Base-by-base conservation (phyloP, 2,797 vertebrate species). In the Sorex maritimensis region DNA sequence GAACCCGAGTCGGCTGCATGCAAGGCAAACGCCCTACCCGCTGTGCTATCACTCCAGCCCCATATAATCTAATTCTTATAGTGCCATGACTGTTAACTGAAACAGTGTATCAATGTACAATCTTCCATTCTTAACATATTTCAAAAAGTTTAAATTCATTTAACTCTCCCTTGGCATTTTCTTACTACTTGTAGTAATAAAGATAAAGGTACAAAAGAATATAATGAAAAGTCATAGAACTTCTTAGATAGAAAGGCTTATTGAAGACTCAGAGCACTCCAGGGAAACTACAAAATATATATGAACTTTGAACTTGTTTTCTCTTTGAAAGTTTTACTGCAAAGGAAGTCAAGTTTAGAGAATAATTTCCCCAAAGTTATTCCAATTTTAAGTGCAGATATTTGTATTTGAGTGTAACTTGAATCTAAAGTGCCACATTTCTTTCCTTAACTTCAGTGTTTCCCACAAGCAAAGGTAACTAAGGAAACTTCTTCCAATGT, bases 401-500 rank as follows among this genome's bases (percentile, higher is more conserved):
- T 86, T 78, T 78, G 15, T 38, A 44, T 93, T 58, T 74, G n/a
- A 84, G 41, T 5, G 10, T 81, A 88, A 61, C 73, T 86, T 81
- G 28, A 84, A 72, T 21, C 17, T 88, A 19, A 68, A 86, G 28
- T 69, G 38, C 5, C 24, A 24, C 13, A 14, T 69, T 91, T 86
- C 26, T 65, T 94, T 72, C 4, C 61, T 34, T 81, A 52, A 9
- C 84, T 7, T 80, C 85, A 17, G 81, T 2, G 34, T 34, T 82
- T 28, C 52, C 21, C 11, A 38, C 83, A 92, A 85, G 1, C 49
- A 86, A 78, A 82, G 12, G 4, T 10, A 79, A 82, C 3, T 34
- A 44, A 10, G 88, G 77, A 90, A 91, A 63, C 1, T 2, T 26
- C 7, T 72, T 93, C 46, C 28, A 77, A 4, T 38, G n/a, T 77